Evolutionary conservation across 1,140 invertebrate genomes (phyloP).

Genomic region (Aphis gossypii): DNA sequence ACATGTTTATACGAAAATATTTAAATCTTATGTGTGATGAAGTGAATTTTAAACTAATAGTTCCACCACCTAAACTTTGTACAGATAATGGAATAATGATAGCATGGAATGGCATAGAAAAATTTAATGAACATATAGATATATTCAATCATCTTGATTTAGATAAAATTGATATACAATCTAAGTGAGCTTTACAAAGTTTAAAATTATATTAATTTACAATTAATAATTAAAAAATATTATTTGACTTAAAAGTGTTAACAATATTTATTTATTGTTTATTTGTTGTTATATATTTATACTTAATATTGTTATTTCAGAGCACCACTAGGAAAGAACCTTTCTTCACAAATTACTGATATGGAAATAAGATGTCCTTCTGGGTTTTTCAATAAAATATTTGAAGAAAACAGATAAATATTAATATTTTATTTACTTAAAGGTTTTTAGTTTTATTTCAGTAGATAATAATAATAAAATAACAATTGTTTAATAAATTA

Average conservation of each 20-base stretch:
- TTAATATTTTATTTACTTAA: background rate
- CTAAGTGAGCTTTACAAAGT: slow-evolving; percentile 61
- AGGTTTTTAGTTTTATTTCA: slow-evolving; percentile 18
- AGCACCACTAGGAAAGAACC: slow-evolving; percentile 69
- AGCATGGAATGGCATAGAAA: slow-evolving; percentile 96
- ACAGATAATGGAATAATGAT: slow-evolving; percentile 99
- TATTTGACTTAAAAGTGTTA: background rate
- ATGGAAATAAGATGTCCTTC: slow-evolving; percentile 68
- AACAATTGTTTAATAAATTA: slow-evolving; percentile 24
- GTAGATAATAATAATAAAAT: slow-evolving; percentile 6
- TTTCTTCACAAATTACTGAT: slow-evolving; percentile 67
- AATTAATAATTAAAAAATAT: background rate
- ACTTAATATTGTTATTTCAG: slow-evolving; percentile 61
- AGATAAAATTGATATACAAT: slow-evolving; percentile 66
- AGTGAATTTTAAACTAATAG: slow-evolving; percentile 72
- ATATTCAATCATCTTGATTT: slow-evolving; percentile 66
- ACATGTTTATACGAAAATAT: slow-evolving; percentile 78
- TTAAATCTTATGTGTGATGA: slow-evolving; percentile 75
- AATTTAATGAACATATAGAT: slow-evolving; percentile 66
- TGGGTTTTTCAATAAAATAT: slow-evolving; percentile 52
- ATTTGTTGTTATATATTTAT: background rate
- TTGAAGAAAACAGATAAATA: slow-evolving; percentile 24
- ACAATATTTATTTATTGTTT: background rate
- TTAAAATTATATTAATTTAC: slow-evolving; percentile 8
- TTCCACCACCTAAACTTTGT: slow-evolving; percentile 86